phyloP scores from a whole-genome alignment of 2,797 vertebrate genomes.

The Anguilla anguilla region DNA sequence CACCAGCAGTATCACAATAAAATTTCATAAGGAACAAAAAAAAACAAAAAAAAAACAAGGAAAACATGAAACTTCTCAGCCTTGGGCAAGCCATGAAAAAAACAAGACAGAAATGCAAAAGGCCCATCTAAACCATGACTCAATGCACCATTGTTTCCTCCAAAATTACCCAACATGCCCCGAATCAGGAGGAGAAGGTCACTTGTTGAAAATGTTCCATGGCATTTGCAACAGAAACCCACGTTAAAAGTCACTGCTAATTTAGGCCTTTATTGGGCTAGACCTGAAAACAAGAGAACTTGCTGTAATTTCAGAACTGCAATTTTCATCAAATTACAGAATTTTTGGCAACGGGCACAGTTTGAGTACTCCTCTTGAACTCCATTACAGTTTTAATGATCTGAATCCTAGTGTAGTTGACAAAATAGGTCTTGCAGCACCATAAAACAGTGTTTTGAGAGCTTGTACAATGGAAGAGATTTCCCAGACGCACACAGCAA shows the following conservation, averaged over 20 bases:
- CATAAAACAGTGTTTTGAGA: background rate
- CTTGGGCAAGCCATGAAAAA: slow-evolving; percentile 37
- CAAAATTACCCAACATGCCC: slow-evolving; percentile 50
- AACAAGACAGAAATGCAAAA: slow-evolving; percentile 55
- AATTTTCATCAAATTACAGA: slow-evolving; percentile 62
- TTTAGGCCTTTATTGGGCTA: slow-evolving; percentile 28
- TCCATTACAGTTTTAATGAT: no score
- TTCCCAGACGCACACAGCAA: background rate
- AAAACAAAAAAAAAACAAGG: slow-evolving; percentile 17
- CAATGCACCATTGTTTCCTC: slow-evolving; percentile 59
- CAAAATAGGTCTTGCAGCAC: background rate
- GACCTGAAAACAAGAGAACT: slow-evolving; percentile 11
- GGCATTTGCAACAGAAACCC: slow-evolving; percentile 59
- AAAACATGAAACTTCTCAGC: slow-evolving; percentile 44
- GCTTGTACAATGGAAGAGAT: background rate
- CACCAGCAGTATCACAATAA: background rate
- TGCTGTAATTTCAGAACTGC: slow-evolving; percentile 46
- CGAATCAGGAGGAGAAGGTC: slow-evolving; percentile 58
- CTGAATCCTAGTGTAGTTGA: background rate
- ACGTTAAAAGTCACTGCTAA: slow-evolving; percentile 46
- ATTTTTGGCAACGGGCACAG: slow-evolving; percentile 55
- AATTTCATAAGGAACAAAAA: slow-evolving; percentile 1
- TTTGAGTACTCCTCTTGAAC: slow-evolving; percentile 52
- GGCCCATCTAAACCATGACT: slow-evolving; percentile 36
- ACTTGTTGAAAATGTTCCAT: slow-evolving; percentile 64